phyloP scores from a whole-genome alignment of 1,140 invertebrate genomes.

The Lucilia cuprina region DNA sequence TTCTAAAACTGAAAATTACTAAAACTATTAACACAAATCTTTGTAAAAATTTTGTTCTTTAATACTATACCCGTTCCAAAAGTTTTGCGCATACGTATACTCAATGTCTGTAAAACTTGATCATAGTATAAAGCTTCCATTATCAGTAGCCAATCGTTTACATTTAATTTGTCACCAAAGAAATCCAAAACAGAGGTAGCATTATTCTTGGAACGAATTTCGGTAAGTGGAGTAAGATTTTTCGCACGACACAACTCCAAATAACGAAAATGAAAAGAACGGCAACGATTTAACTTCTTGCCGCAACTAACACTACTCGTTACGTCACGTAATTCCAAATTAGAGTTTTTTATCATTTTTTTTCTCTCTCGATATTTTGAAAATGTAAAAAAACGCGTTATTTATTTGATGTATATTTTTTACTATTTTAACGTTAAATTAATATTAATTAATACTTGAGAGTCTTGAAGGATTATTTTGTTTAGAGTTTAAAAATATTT shows the following conservation, averaged over 20 bases:
- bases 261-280: slow-evolving; percentile 59
- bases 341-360: slow-evolving; percentile 8
- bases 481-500: background rate
- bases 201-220: slow-evolving; percentile 60
- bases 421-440: too few relatives aligned
- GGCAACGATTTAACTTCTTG: slow-evolving; percentile 43
- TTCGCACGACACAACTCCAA: slow-evolving; percentile 57
- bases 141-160: slow-evolving; percentile 71
- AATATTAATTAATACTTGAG: too few relatives aligned
- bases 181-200: slow-evolving; percentile 66
- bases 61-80: slow-evolving; percentile 47
- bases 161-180: slow-evolving; percentile 68
- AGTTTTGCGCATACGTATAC: slow-evolving; percentile 61
- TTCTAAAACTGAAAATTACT: slow-evolving; percentile 59
- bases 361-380: too few relatives aligned
- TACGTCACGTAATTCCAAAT: slow-evolving; percentile 37
- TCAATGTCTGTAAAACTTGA: slow-evolving; percentile 66
- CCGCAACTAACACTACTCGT: background rate
- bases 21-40: background rate
- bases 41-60: background rate
- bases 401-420: too few relatives aligned
- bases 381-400: too few relatives aligned
- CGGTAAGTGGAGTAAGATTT: slow-evolving; percentile 51
- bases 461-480: background rate
- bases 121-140: slow-evolving; percentile 68